A percentile compares a stretch with the other conserved stretches of the same genome.
Conservation (phyloP, 2,888 invertebrate species). For the Saturnia japonica region DNA sequence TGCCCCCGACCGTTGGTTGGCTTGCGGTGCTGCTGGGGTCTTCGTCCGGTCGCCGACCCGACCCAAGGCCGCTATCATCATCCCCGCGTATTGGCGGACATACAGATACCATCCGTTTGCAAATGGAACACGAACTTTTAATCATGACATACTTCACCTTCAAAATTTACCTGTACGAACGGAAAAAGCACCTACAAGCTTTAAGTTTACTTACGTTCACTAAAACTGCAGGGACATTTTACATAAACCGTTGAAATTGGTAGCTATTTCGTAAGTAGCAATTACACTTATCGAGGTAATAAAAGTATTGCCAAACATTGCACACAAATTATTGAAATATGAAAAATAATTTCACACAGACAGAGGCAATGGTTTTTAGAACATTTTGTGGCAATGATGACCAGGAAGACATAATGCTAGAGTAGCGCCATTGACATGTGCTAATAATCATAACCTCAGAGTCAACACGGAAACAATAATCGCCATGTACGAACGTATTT, state of each 20-base stretch:
- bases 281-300: neutral
- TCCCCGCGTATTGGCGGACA: slow-evolving; percentile 67
- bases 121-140: slow-evolving; percentile 26
- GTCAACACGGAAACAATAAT: slow-evolving; percentile 40
- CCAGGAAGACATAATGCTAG: slow-evolving; percentile 36
- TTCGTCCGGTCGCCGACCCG: slow-evolving; percentile 81
- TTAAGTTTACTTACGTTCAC: neutral
- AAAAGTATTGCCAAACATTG: neutral
- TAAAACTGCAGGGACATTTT: neutral
- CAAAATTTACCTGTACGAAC: slow-evolving; percentile 1
- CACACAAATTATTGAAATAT: neutral
- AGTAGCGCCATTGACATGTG: slow-evolving; percentile 44
- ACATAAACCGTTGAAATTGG: neutral
- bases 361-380: neutral
- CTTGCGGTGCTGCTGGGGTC: slow-evolving; percentile 78
- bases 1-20: slow-evolving; percentile 81
- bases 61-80: slow-evolving; percentile 79
- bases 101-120: slow-evolving; percentile 58
- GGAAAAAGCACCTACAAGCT: neutral
- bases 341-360: neutral
- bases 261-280: neutral
- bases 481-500: slow-evolving; percentile 27
- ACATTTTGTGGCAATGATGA: slow-evolving; percentile 51
- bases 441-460: slow-evolving; percentile 32
- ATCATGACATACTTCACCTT: neutral